Base-by-base conservation (phyloP, 2,888 invertebrate genomes). In the Nomada flava region DNA sequence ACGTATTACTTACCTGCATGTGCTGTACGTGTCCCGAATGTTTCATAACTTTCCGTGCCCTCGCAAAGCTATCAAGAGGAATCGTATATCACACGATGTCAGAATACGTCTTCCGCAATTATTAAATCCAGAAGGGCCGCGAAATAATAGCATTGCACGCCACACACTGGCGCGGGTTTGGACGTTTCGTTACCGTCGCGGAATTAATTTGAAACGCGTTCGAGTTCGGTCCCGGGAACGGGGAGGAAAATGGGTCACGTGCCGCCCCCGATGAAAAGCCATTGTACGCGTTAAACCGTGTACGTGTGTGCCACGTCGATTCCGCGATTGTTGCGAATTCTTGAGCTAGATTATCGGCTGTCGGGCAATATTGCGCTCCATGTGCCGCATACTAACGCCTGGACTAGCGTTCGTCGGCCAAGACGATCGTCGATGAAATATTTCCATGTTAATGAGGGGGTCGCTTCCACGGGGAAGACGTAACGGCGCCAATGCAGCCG, bases 121-220 rank as follows among this genome's bases (percentile, higher is more conserved):
- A 62, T 62, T 42, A 55, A 71, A 62, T 52, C 18, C 20, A 52
- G 36, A 71, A 60, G 20, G 20, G 52, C 26, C 13, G 2, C 18
- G 20, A 20, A 13, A 57, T 65, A 73, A 67, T 67, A 47, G 47
- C 57, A 44, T 62, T 36, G 70, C 70, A 15, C 65, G 29, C 65
- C 57, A 73, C 57, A 20, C 68, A 36, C 55, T 55, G 71, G 83
- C 76, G 82, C 62, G 53, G 62, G 36, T 64, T 50, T 83, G 87
- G 86, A 89, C 87, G 88, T 88, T 85, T 89, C 86, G 75, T 89
- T 87, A 85, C 88, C 74, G 57, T 7, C 74, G 77, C 76, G 76
- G 83, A 83, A 90, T 90, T 90, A 90, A 90, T 90, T 89, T 84
- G 87, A 88, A 86, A 82, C 76, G 82, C 88, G 84, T 88, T 89